These are phyloP conservation scores for Aramus guarauna DNA, from an alignment of 2,113 vertebrate species.

Conservation along the genomic window DNA sequence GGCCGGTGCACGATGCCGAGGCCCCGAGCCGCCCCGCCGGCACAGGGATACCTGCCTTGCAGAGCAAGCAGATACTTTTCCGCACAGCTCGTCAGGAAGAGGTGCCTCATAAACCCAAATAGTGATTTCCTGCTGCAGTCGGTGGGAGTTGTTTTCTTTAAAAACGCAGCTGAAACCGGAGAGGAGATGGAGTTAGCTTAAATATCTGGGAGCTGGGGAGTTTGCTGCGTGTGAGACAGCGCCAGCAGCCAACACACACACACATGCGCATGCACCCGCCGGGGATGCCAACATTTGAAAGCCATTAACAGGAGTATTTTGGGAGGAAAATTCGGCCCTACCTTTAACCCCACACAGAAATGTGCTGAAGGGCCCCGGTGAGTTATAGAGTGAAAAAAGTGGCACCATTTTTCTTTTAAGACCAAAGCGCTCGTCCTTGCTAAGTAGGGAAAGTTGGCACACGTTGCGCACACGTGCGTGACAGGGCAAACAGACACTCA, in stretches of 20 bases:
- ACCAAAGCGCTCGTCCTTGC: neutral
- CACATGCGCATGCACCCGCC: neutral
- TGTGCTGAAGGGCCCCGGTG: neutral
- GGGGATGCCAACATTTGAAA: conserved; percentile 35
- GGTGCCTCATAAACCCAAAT: conserved; percentile 79
- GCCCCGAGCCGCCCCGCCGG: rapidly evolving
- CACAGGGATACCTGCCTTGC: neutral
- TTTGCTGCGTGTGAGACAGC: conserved; percentile 44
- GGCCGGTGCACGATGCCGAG: neutral
- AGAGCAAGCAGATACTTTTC: neutral
- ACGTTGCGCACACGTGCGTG: neutral
- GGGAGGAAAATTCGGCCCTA: neutral
- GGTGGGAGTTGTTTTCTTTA: conserved; percentile 70
- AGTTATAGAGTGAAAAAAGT: conserved; percentile 16
- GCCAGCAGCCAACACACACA: conserved; percentile 4
- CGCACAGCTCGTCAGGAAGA: conserved; percentile 71
- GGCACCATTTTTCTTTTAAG: neutral
- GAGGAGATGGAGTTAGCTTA: conserved; percentile 51
- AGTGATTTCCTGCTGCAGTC: conserved; percentile 77
- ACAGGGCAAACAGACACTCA: neutral
- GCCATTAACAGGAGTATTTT: conserved; percentile 22
- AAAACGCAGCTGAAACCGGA: conserved; percentile 66
- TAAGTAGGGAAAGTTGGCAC: neutral
- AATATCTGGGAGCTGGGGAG: conserved; percentile 41
- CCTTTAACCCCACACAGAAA: neutral